Conservation (phyloP, 2,888 invertebrate species). For the Coelogynopora nodosa region DNA sequence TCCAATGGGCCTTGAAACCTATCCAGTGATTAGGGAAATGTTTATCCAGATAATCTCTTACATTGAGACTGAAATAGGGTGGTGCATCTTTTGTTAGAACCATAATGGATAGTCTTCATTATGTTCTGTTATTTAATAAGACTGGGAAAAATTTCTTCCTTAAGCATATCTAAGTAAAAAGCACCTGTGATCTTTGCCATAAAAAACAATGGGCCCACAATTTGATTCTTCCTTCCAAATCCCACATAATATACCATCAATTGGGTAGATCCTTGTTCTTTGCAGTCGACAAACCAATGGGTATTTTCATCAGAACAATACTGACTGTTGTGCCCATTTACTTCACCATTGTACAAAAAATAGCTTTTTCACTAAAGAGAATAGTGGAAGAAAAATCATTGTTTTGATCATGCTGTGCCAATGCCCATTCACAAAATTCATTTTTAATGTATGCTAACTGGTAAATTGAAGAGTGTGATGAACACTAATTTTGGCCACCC, state of each 20-base stretch:
- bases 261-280: constrained; percentile 22
- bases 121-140: background rate
- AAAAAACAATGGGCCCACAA: constrained; percentile 42
- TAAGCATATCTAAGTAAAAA: background rate
- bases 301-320: constrained; percentile 29
- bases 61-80: background rate
- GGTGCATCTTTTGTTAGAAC: background rate
- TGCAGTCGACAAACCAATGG: background rate
- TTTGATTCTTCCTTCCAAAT: constrained; percentile 36
- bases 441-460: background rate
- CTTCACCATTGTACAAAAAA: constrained; percentile 30
- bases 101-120: background rate
- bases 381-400: constrained; percentile 26
- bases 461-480: background rate
- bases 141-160: background rate
- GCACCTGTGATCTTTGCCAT: no score
- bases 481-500: background rate
- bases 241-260: constrained; percentile 19
- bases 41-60: background rate
- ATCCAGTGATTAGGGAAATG: background rate
- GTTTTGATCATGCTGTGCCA: background rate
- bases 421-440: constrained; percentile 3
- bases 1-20: background rate
- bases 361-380: background rate
- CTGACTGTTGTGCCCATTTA: constrained; percentile 36